A percentile compares a stretch with the other conserved stretches of the same genome.
Conservation (phyloP, 2,888 invertebrate species). For the Nymphalis polychloros region DNA sequence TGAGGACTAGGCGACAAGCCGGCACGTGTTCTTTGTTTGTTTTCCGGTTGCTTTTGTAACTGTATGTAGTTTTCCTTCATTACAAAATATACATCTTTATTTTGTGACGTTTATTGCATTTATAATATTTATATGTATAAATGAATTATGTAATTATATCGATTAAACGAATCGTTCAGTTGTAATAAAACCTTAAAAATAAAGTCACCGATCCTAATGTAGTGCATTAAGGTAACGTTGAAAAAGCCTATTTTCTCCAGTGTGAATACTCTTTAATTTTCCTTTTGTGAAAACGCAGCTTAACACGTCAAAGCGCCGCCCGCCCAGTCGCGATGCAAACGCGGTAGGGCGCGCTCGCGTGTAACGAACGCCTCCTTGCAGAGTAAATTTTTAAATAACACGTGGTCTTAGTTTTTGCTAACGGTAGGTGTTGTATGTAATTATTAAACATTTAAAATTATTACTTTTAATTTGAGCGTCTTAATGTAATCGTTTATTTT, state of each 20-base stretch:
- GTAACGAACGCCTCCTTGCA: slow-evolving; percentile 9
- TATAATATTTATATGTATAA: too few species aligned
- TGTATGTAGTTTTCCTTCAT: background rate
- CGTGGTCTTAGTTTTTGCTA: slow-evolving; percentile 39
- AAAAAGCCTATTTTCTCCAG: background rate
- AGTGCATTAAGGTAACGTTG: background rate
- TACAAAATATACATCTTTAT: background rate
- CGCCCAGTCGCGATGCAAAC: slow-evolving; percentile 60
- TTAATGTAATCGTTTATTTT: background rate
- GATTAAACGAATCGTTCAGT: too few species aligned
- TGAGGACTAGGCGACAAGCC: background rate
- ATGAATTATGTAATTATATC: too few species aligned
- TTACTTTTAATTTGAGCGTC: background rate
- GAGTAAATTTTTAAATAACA: slow-evolving; percentile 15
- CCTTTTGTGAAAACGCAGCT: too few species aligned
- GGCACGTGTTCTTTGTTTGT: background rate
- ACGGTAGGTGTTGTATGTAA: slow-evolving; percentile 29
- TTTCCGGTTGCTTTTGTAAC: background rate
- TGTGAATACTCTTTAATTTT: background rate
- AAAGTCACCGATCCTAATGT: background rate
- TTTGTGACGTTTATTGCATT: background rate
- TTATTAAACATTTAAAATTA: background rate
- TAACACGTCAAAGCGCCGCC: slow-evolving; percentile 45
- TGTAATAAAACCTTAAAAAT: background rate
- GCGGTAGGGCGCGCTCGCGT: slow-evolving; percentile 53